Evolutionary conservation across 2,797 vertebrate genomes (phyloP).

Genomic region (Brotogeris chrysoptera): DNA sequence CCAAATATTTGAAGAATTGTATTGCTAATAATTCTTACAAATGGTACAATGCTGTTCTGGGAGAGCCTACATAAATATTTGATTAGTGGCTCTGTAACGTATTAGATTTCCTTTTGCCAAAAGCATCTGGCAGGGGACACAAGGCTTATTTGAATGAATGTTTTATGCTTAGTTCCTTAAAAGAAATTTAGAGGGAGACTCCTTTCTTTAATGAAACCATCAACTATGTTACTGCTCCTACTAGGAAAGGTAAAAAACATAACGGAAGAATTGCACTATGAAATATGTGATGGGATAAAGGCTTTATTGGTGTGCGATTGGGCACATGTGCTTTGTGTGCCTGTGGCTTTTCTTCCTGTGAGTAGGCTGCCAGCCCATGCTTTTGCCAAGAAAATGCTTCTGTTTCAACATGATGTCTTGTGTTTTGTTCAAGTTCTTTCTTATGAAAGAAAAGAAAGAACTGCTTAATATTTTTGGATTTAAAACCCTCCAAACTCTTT

Average conservation of each 20-base stretch:
- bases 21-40: constrained; percentile 52
- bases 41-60: constrained; percentile 33
- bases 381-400: neutral
- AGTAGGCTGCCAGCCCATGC: neutral
- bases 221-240: neutral
- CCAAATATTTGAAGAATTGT: constrained; percentile 33
- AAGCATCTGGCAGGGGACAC: constrained; percentile 52
- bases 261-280: neutral
- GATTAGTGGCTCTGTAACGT: constrained; percentile 63
- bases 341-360: neutral
- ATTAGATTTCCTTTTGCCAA: constrained; percentile 65
- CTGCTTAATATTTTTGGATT: neutral
- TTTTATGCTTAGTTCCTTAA: constrained; percentile 63
- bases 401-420: neutral
- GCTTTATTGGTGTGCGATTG: neutral
- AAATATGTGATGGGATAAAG: neutral
- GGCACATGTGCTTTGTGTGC: neutral
- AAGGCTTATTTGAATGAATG: constrained; percentile 70
- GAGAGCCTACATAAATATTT: constrained; percentile 73
- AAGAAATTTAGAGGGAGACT: constrained; percentile 52
- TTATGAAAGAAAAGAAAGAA: neutral
- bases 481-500: neutral
- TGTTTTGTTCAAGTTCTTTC: neutral
- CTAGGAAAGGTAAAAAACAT: neutral
- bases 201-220: constrained; percentile 58